A percentile compares a stretch with the other conserved stretches of the same genome.
Evolutionary conservation across 2,888 invertebrate genomes (phyloP).

Genomic region (Chrysina gloriosa): DNA sequence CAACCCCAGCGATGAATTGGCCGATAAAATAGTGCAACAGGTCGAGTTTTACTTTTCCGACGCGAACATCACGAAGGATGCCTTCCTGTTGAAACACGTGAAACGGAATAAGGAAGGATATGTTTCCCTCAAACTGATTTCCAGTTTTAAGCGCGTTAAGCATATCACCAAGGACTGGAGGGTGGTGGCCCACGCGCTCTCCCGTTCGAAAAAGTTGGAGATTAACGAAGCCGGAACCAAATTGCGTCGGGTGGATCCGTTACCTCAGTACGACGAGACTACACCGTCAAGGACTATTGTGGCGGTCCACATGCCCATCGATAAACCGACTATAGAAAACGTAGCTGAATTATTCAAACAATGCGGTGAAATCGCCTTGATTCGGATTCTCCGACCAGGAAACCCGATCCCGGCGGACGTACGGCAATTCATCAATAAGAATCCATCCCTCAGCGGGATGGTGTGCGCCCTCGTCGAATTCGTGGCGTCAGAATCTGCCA

Average conservation of each 20-base stretch:
- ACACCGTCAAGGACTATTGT: constrained; percentile 92
- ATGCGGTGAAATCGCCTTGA: constrained; percentile 90
- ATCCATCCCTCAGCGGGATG: constrained; percentile 87
- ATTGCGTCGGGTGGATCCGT: constrained; percentile 83
- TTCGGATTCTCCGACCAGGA: constrained; percentile 88
- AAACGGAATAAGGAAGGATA: constrained; percentile 95
- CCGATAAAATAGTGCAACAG: constrained; percentile 83
- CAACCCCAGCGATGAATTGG: constrained; percentile 79
- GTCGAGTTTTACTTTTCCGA: constrained; percentile 98
- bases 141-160: constrained; percentile 95
- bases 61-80: constrained; percentile 94
- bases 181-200: constrained; percentile 88
- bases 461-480: constrained; percentile 93
- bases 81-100: constrained; percentile 94
- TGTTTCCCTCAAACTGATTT: constrained; percentile 93
- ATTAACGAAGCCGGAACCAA: constrained; percentile 94
- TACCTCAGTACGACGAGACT: constrained; percentile 92
- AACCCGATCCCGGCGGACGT: constrained; percentile 92
- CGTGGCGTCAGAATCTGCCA: constrained; percentile 86
- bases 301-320: constrained; percentile 85
- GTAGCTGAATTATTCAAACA: constrained; percentile 90
- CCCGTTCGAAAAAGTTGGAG: constrained; percentile 82
- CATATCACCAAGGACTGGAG: constrained; percentile 95
- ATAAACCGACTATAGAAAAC: constrained; percentile 87
- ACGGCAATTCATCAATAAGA: constrained; percentile 89